Percentiles rank a stretch among this genome's conserved stretches.
phyloP scores from a whole-genome alignment of 2,888 invertebrate species.

The Macrophya alboannulata region DNA sequence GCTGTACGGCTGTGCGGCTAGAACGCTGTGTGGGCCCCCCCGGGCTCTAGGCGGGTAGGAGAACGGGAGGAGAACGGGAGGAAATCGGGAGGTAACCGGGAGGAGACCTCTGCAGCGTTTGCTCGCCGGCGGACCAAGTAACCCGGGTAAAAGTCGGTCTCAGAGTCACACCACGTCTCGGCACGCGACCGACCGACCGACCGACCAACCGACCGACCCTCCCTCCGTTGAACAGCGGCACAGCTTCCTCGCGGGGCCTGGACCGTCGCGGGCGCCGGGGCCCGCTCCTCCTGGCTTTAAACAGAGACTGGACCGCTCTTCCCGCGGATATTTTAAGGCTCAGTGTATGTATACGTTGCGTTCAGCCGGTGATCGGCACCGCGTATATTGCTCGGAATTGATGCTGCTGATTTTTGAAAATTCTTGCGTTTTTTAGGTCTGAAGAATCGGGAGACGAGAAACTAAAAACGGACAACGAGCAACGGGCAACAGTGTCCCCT shows the following conservation, averaged over 20 bases:
- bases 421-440: background rate
- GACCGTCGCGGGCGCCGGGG: conserved; percentile 58
- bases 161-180: conserved; percentile 75
- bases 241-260: conserved; percentile 52
- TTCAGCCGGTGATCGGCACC: background rate
- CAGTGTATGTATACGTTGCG: background rate
- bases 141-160: conserved; percentile 56
- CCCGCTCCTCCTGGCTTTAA: conserved; percentile 61
- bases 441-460: background rate
- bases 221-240: conserved; percentile 47
- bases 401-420: background rate
- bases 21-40: conserved; percentile 60
- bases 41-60: conserved; percentile 69
- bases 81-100: conserved; percentile 70
- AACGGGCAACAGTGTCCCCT: conserved; percentile 27
- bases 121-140: conserved; percentile 66
- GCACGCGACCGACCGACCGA: conserved; percentile 78
- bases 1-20: conserved; percentile 65
- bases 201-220: conserved; percentile 69
- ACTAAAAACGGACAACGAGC: background rate
- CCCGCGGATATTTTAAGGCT: conserved; percentile 54
- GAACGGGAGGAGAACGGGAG: conserved; percentile 65
- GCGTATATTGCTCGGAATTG: background rate
- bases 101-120: conserved; percentile 69
- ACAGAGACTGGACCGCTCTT: conserved; percentile 68